Conservation (phyloP, 1,140 invertebrate genomes). For the Drosophila aff. region DNA sequence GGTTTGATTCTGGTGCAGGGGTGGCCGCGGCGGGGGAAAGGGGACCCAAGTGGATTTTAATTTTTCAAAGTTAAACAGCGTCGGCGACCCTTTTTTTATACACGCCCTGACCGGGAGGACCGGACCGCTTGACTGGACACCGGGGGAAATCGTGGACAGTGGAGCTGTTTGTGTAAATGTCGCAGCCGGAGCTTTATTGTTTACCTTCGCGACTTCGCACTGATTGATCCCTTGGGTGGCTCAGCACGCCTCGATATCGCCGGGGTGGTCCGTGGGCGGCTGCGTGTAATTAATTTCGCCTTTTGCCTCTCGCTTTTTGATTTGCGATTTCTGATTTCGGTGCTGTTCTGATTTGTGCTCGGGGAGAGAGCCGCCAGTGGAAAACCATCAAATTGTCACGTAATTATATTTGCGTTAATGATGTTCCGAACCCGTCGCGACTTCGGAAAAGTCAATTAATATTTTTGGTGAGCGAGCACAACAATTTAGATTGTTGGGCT, state of each 20-base stretch:
- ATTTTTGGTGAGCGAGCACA: conserved; percentile 62
- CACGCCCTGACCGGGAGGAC: not conserved
- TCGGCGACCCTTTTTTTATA: conserved; percentile 65
- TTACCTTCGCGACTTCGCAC: conserved; percentile 74
- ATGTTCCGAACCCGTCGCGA: conserved; percentile 58
- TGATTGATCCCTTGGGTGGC: conserved; percentile 79
- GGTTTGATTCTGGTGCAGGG: not conserved
- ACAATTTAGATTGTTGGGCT: conserved; percentile 62
- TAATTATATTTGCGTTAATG: conserved; percentile 83
- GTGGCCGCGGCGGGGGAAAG: not conserved
- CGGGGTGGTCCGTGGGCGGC: not conserved
- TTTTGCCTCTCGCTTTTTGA: conserved; percentile 43
- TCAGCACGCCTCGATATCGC: conserved; percentile 35
- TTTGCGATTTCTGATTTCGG: conserved; percentile 45
- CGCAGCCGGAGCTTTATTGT: conserved; percentile 62
- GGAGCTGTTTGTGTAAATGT: conserved; percentile 64
- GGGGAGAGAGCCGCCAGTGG: conserved; percentile 16
- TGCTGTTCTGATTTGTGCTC: conserved; percentile 36
- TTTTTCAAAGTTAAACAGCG: conserved; percentile 79
- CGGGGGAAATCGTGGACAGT: conserved; percentile 15
- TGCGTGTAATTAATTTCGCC: conserved; percentile 73
- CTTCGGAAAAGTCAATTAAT: conserved; percentile 78
- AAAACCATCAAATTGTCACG: conserved; percentile 79
- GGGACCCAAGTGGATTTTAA: conserved; percentile 81
- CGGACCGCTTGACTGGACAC: conserved; percentile 31